Evolutionary conservation across 2,888 invertebrate species (phyloP), one percentile per base, ranked within the genome.

Genomic region (Merodon equestris): DNA sequence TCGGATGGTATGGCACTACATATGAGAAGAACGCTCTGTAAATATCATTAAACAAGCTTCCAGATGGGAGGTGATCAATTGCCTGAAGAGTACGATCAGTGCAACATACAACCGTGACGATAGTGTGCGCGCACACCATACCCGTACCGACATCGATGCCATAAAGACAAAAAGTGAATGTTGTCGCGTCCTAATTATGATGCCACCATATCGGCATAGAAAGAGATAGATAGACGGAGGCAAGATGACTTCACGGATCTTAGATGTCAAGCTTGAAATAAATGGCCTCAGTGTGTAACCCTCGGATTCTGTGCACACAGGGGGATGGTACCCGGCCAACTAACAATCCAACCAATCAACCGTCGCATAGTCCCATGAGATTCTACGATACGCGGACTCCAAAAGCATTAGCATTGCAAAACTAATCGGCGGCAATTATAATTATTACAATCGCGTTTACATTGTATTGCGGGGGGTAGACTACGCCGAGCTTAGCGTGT

Each of bases 251-350:
- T 82, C 82, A 82, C 82, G 82, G 82, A 82, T 82, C 82, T 82
- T 17, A 72, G 82, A 82, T 82, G 82, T 82, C 82, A 82, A 82
- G 73, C 61, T 45, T 77, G 76, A 81, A 82, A 82, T 82, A 82
- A 82, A 82, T 82, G 79, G 74, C 81, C 68, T 72, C 53, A 51
- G 57, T 36, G 56, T 53, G 34, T 27, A 67, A 61, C 57, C 61
- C 51, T 60, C 60, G 44, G 56, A 63, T 50, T 57, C 57, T 38
- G 34, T 56, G 54, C 48, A 36, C 47, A 67, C 51, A 48, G 50
- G 58, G 76, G 76, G 76, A 72, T 64, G 76, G 66, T 76, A 66
- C 60, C 15, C 34, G 45, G 14, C 44, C 13, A 34, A 17, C 19
- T 17, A 18, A 13, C 9, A 34, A 38, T 27, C 42, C 36, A 50